Conservation (phyloP, 2,797 vertebrate genomes). For the Nannoperca australis region DNA sequence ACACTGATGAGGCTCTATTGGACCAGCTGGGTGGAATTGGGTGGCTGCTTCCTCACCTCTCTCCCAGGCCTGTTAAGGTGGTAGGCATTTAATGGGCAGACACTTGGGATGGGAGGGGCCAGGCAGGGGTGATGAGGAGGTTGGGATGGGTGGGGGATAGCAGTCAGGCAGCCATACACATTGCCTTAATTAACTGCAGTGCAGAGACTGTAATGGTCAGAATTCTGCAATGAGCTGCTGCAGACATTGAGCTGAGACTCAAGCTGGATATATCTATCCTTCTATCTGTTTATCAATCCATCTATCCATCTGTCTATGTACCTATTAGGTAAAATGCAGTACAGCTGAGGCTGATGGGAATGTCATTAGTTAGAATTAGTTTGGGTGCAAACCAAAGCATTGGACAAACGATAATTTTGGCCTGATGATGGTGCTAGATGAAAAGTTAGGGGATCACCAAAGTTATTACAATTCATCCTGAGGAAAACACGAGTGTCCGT, state of each 20-base stretch:
- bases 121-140: background rate
- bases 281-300: background rate
- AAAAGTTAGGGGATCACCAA: too few species aligned
- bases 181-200: constrained; percentile 64
- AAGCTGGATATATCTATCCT: background rate
- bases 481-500: too few species aligned
- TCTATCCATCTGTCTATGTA: background rate
- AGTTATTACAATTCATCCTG: too few species aligned
- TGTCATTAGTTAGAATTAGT: too few species aligned
- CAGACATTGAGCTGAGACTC: constrained; percentile 20
- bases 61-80: constrained; percentile 60
- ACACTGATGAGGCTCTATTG: constrained; percentile 64
- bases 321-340: background rate
- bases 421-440: too few species aligned
- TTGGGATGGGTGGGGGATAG: constrained; percentile 20
- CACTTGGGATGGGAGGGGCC: constrained; percentile 9
- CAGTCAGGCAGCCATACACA: constrained; percentile 41
- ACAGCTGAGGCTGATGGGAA: too few species aligned
- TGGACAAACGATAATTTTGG: too few species aligned
- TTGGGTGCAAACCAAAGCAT: too few species aligned
- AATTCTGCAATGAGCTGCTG: constrained; percentile 35
- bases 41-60: constrained; percentile 27
- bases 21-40: constrained; percentile 49
- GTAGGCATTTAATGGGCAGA: constrained; percentile 58
- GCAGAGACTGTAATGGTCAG: constrained; percentile 39